Evolutionary conservation across 2,797 vertebrate genomes (phyloP), one percentile per base, ranked within the genome.

Genomic region (Oryzias dopingdopingensis): DNA sequence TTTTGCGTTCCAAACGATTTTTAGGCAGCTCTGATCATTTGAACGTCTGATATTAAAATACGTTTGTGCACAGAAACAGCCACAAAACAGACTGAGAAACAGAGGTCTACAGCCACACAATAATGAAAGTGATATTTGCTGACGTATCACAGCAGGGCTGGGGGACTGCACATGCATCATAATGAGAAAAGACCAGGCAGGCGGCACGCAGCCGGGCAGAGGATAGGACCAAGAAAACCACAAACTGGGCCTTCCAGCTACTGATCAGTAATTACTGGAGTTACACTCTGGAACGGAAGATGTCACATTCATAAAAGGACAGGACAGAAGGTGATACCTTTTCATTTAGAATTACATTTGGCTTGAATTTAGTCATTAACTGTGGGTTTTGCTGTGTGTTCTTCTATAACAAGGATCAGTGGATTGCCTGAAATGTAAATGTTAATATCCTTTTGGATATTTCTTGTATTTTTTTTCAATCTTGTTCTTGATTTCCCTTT

Each of bases 91-190:
- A 23, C 43, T 23, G 20, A 67, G 46, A 37, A 64, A 59, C 56
- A 42, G 29, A 42, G 48, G 68, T 56, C 65, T 65, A 73, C 45
- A 70, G 69, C 70, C 69, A 74, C 61, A 65, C 1, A 64, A 56
- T 72, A 65, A 42, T 62, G 72, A 71, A 71, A 65, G 50, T 14
- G 0, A 70, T 79, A 83, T 82, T 70, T 85, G 79, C 72, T 80
- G 78, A 80, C 48, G 50, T 71, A 72, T 79, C 75, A 67, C 70
- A 72, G 69, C 56, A 61, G 70, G 64, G 53, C 54, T 8, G 58
- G 41, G 52, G 57, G 52, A 76, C 44, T 17, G 79, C 74, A 68
- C 45, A 53, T 51, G 68, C 71, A 74, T 72, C 70, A 64, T 80
- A 72, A 82, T 66, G 70, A 47, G 54, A 65, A 52, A 60, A 51